These are phyloP conservation scores for Mimas tiliae DNA, from an alignment of 2,888 invertebrate genomes.

Conservation along the genomic window DNA sequence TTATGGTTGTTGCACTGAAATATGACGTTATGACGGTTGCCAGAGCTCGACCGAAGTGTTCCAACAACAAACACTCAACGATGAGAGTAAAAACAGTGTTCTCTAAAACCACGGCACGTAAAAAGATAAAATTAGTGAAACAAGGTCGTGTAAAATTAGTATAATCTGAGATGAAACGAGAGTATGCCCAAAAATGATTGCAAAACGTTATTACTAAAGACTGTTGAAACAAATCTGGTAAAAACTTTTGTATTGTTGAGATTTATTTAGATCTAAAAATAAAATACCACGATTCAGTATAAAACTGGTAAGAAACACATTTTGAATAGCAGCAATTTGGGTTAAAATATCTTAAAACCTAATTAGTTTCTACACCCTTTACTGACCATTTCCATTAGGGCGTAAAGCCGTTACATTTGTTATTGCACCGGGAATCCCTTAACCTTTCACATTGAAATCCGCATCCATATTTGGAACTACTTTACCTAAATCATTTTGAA, in stretches of 20 bases:
- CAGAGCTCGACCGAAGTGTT: constrained; percentile 40
- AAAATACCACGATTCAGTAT: background rate
- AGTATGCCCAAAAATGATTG: constrained; percentile 3
- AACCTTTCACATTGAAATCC: background rate
- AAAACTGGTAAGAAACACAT: too few relatives aligned
- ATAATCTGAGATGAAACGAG: constrained; percentile 6
- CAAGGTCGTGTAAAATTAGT: constrained; percentile 26
- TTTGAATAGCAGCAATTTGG: too few relatives aligned
- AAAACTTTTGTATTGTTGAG: background rate
- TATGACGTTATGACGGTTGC: constrained; percentile 44
- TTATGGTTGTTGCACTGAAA: constrained; percentile 41
- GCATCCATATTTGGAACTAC: background rate
- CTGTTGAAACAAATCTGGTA: constrained; percentile 1
- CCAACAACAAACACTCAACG: constrained; percentile 41
- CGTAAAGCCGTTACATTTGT: background rate
- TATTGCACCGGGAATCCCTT: background rate
- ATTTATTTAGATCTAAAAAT: background rate
- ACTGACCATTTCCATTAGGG: background rate
- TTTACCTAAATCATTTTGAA: background rate
- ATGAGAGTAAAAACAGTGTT: constrained; percentile 26
- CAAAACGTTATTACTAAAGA: background rate
- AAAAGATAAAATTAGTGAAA: constrained; percentile 26
- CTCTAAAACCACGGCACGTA: constrained; percentile 6
- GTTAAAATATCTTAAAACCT: too few relatives aligned
- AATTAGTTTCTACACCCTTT: background rate